These are phyloP conservation scores for Drepanosiphum platanoidis DNA, from an alignment of 2,888 invertebrate species.

Conservation along the genomic window DNA sequence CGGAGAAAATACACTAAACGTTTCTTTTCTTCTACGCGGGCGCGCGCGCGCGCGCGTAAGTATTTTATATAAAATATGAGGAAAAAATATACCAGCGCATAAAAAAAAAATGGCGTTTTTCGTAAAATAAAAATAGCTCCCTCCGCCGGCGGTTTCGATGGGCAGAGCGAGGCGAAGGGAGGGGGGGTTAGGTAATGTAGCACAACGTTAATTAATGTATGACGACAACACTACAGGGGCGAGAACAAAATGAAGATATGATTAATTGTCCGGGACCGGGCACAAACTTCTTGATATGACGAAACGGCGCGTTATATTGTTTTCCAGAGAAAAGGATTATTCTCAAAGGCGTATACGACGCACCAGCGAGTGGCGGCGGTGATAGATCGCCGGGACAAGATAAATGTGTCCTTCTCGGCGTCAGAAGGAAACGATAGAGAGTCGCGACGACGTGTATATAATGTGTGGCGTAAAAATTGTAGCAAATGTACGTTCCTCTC, in stretches of 20 bases:
- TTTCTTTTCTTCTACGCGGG: not conserved
- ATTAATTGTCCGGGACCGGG: constrained; percentile 44
- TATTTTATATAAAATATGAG: not conserved
- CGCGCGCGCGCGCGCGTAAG: not conserved
- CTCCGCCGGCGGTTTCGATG: not conserved
- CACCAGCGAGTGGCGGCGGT: not conserved
- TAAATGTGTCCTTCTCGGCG: constrained; percentile 31
- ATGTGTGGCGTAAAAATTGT: not conserved
- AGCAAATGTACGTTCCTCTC: no score
- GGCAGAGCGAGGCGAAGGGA: not conserved
- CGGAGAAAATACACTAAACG: constrained; percentile 12
- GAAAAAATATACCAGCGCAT: not conserved
- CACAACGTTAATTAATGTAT: constrained; percentile 59
- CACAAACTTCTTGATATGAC: constrained; percentile 57
- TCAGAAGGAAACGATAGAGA: not conserved
- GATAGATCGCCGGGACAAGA: constrained; percentile 54
- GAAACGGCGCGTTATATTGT: constrained; percentile 50
- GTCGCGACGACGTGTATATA: not conserved
- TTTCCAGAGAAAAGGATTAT: constrained; percentile 59
- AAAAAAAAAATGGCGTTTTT: not conserved
- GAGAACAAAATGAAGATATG: constrained; percentile 59
- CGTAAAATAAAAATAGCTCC: not conserved
- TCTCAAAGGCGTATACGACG: constrained; percentile 46
- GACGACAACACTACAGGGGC: constrained; percentile 48
- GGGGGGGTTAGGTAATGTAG: constrained; percentile 8